phyloP scores from a whole-genome alignment of 2,113 vertebrate species.

The Erpornis zantholeuca region DNA sequence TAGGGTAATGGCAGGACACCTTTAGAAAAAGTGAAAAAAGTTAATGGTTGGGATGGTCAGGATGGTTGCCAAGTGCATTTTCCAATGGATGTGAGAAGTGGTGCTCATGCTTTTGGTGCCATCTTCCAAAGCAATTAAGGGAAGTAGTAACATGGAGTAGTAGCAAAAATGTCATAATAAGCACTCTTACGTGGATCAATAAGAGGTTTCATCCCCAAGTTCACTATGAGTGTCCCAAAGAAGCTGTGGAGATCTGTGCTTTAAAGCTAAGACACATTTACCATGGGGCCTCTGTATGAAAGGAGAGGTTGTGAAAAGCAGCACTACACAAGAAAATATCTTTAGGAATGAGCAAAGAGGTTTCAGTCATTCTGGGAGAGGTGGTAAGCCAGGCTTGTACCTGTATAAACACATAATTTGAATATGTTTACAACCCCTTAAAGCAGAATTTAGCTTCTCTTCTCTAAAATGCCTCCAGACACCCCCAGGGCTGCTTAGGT shows the following conservation, averaged over 20 bases:
- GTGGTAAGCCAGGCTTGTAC: background rate
- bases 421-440: background rate
- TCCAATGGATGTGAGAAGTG: background rate
- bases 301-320: background rate
- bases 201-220: background rate
- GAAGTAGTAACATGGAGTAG: background rate
- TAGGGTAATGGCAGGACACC: background rate
- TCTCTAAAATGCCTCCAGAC: background rate
- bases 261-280: background rate
- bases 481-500: background rate
- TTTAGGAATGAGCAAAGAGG: background rate
- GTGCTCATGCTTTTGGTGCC: background rate
- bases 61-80: background rate
- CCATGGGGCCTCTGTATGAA: background rate
- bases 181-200: background rate
- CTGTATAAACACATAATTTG: background rate
- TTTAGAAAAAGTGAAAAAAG: background rate
- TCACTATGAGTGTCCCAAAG: background rate
- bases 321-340: background rate
- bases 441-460: background rate
- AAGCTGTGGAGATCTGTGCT: background rate
- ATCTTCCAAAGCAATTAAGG: background rate
- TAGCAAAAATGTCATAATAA: background rate
- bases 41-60: too few relatives aligned
- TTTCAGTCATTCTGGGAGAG: rapidly evolving